Base-by-base conservation (phyloP, 2,113 vertebrate species). In the Suricata suricatta region DNA sequence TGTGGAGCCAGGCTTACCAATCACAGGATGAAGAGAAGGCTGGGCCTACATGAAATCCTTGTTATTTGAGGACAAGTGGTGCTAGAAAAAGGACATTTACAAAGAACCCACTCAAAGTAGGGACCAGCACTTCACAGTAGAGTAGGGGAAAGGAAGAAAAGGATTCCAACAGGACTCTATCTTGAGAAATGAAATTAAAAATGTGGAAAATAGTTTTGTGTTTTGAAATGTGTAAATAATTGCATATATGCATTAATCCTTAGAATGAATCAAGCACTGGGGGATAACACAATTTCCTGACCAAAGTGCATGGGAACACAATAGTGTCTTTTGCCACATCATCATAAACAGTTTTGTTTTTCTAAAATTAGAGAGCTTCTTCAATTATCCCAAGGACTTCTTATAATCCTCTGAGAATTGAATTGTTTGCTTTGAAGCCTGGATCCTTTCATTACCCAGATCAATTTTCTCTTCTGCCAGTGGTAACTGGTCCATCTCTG, bases 341-440 rank as follows among this genome's bases (percentile, higher is more conserved):
- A 83, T 82, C 47, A 38, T 89, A 86, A 85, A 90, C 71, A 94
- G 29, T 69, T 95, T 82, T 93, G 50, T 95, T 91, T 97, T 93
- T 69, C 57, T 77, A 92, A 96, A 97, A 97, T 88, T 90, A 88
- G 47, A 98, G 96, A 66, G 72, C 86, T 88, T 95, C 94, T 97
- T 98, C 90, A 87, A 44, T 95, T 98, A 93, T 95, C 69, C 77
- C 68, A 96, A 98, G 90, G 92, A 96, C 87, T 83, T 97, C 96
- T 87, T 96, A 11, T 72, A 92, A 95, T 95, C 64, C 64, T 97
- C 87, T 96, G 57, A 92, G 74, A 93, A 87, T 97, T 95, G 64
- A 98, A 93, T 98, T 27, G 81, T 92, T 97, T 80, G 90, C 92
- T 96, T 97, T 92, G 79, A 98, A 97, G 57, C 52, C 87, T 92